A percentile compares a stretch with the other conserved stretches of the same genome.
phyloP scores from a whole-genome alignment of 2,797 vertebrate genomes.

The Propithecus perrieri region DNA sequence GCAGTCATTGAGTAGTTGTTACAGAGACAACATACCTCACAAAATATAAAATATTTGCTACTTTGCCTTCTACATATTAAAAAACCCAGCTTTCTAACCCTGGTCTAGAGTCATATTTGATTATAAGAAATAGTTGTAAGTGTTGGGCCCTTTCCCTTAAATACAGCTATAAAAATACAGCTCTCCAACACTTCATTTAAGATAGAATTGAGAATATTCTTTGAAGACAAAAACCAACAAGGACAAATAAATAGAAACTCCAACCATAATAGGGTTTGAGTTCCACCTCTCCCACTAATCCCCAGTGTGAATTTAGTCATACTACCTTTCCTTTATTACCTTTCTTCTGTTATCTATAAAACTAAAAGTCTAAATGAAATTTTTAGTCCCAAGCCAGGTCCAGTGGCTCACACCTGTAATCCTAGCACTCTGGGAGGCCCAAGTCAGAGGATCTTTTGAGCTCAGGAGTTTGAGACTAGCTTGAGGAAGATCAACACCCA shows the following conservation, averaged over 20 bases:
- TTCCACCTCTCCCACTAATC: background rate
- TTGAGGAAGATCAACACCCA: background rate
- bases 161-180: background rate
- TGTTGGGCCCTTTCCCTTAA: background rate
- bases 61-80: background rate
- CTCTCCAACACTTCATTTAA: background rate
- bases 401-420: background rate
- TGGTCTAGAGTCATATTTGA: background rate
- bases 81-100: background rate
- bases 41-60: background rate
- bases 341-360: background rate
- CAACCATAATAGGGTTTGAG: background rate
- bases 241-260: slow-evolving; percentile 13
- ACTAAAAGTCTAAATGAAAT: background rate
- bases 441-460: background rate
- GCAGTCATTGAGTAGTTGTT: background rate
- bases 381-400: background rate
- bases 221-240: background rate
- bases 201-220: background rate
- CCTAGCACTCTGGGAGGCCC: background rate
- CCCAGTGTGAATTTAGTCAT: background rate
- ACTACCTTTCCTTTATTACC: background rate
- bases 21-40: background rate
- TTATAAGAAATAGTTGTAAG: background rate
- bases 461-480: background rate